Evolutionary conservation across 1,140 invertebrate genomes (phyloP), one percentile per base, ranked within the genome.

Genomic region (Hestina assimilis): DNA sequence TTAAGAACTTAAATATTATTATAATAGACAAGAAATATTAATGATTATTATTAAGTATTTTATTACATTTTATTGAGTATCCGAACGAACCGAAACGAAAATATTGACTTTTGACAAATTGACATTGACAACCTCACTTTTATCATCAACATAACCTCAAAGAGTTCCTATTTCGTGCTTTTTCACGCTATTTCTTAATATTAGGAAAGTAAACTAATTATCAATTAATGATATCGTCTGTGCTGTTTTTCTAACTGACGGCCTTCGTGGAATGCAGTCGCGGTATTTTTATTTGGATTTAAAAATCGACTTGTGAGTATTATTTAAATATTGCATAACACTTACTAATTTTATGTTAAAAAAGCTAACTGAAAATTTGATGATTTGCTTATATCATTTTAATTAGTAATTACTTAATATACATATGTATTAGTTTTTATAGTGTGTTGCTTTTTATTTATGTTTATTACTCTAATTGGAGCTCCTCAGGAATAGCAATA

Each of bases 261-360:
- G 6, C 11, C 6, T 4, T 7, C 15, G 47, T 55, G 45, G 28
- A 60, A 69, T 63, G 66, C 53, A 29, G 33, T 57, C 52, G 12
- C 51, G 51, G 12, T 46, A 56, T 38, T 66, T 58, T 48, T 63
- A 69, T 63, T 58, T 59, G 43, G 45, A 63, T 59, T 43, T 69
- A 20, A 53, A 65, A 53, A 21, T 66, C 11, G 47, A 54, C 17
- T 45, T 62, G 66, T 59, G 38, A 69, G 64, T 63, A 41, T 2
- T 9, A 11, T 20, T 23, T n/a, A 26, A 23, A 47, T 19, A 47
- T 62, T 45, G 59, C 50, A 55, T 57, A 54, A 51, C 57, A 40
- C 26, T 12, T 11, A 47, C 2, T 20, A 11, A 23, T 12, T 42
- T n/a, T 42, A 4, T 5, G 6, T 26, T 8, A 8, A 0, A 26